A percentile compares a stretch with the other conserved stretches of the same genome.
Evolutionary conservation across 2,888 invertebrate genomes (phyloP).

Genomic region (Drosophila rellima): DNA sequence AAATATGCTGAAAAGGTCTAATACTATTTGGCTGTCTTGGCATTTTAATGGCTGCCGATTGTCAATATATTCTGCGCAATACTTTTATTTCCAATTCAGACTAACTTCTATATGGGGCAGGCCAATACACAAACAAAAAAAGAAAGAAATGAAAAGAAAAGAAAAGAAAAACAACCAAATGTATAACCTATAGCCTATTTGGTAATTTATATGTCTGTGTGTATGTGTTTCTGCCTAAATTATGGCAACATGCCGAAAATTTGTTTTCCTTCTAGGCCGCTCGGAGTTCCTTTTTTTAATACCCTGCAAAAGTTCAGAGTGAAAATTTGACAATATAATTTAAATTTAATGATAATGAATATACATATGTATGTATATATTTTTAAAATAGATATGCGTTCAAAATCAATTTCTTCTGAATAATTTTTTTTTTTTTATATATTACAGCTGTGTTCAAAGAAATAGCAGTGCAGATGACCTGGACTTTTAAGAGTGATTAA

Average conservation of each 20-base stretch:
- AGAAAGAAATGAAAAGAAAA: constrained; percentile 17
- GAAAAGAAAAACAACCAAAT: constrained; percentile 23
- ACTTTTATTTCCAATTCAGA: constrained; percentile 49
- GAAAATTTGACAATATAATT: neutral
- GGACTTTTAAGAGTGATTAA: no score
- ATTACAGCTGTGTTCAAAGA: no score
- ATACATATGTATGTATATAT: neutral
- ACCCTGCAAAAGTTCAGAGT: neutral
- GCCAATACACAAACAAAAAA: constrained; percentile 29
- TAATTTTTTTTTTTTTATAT: neutral
- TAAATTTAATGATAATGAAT: neutral
- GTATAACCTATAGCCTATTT: constrained; percentile 46
- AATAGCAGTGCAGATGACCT: no score
- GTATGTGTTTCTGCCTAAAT: constrained; percentile 52
- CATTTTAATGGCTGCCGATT: constrained; percentile 73
- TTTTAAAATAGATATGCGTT: neutral
- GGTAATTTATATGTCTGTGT: constrained; percentile 3
- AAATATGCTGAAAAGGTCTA: constrained; percentile 47
- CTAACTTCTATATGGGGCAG: constrained; percentile 37
- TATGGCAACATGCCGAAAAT: constrained; percentile 71
- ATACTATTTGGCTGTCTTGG: constrained; percentile 49
- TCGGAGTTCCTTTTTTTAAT: constrained; percentile 8
- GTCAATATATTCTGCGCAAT: constrained; percentile 64
- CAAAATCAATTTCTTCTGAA: neutral
- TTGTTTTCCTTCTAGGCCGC: constrained; percentile 53